Evolutionary conservation across 2,797 vertebrate genomes (phyloP).

Genomic region (Tamandua tetradactyla): DNA sequence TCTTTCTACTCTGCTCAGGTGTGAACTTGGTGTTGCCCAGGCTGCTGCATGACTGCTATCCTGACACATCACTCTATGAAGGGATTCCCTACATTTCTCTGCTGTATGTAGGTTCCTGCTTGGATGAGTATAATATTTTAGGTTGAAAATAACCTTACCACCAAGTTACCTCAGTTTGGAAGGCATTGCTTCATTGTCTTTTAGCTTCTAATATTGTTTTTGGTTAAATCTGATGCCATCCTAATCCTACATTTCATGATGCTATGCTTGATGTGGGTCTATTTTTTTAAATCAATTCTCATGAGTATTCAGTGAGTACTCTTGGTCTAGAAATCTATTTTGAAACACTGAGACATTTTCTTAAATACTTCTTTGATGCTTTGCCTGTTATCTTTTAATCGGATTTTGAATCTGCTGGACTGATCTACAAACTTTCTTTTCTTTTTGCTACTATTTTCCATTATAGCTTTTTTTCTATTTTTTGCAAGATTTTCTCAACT

Average conservation of each 20-base stretch:
- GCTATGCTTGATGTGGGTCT: neutral
- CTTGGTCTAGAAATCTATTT: neutral
- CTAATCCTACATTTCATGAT: neutral
- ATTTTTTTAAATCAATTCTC: neutral
- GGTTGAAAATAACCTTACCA: neutral
- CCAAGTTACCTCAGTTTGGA: too few relatives aligned
- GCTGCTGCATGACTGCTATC: neutral
- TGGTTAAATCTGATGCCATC: neutral
- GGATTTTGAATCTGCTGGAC: neutral
- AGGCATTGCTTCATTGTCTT: neutral
- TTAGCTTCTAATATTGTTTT: neutral
- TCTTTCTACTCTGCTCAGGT: neutral
- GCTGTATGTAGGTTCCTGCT: neutral
- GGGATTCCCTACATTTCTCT: neutral
- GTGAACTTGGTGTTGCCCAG: too few relatives aligned
- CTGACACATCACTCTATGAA: too few relatives aligned
- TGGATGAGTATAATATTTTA: neutral
- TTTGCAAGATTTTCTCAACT: neutral
- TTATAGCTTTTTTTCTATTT: neutral
- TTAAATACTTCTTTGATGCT: neutral
- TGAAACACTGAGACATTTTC: neutral
- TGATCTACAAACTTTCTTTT: neutral
- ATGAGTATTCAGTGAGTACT: neutral
- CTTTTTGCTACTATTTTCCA: neutral
- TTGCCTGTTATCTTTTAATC: neutral